Evolutionary conservation across 2,113 vertebrate genomes (phyloP).

Genomic region (Trichomycterus rosablanca): DNA sequence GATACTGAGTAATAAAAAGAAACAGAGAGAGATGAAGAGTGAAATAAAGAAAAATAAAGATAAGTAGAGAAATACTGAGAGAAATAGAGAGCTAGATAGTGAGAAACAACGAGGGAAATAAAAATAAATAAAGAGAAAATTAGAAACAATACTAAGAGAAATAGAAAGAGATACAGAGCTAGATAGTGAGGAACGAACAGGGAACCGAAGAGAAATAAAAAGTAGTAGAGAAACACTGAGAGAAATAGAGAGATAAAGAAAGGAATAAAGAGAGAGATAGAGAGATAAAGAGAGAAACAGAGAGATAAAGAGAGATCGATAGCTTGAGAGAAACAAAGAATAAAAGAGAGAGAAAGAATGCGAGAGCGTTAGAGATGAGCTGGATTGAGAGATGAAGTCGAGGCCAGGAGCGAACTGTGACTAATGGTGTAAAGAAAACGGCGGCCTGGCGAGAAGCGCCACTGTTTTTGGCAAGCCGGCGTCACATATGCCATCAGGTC

Average conservation of each 20-base stretch:
- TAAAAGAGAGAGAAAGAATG: too few species aligned
- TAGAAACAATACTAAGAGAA: not conserved
- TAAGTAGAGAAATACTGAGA: too few species aligned
- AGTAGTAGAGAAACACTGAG: not conserved
- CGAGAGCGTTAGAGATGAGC: too few species aligned
- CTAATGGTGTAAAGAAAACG: slow-evolving; percentile 42
- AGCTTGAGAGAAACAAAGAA: too few species aligned
- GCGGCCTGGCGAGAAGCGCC: slow-evolving; percentile 32
- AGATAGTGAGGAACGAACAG: not conserved
- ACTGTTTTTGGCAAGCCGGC: slow-evolving; percentile 39
- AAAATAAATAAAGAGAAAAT: not conserved
- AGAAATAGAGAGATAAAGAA: slow-evolving; percentile 4
- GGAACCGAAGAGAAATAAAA: not conserved
- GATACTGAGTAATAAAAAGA: too few species aligned
- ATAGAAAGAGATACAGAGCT: not conserved
- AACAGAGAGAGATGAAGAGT: not conserved
- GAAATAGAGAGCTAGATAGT: not conserved
- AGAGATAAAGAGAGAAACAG: too few species aligned
- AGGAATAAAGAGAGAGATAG: not conserved
- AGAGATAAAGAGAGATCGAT: too few species aligned
- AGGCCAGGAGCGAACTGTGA: slow-evolving; percentile 46
- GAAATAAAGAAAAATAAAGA: too few species aligned
- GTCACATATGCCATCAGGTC: slow-evolving; percentile 42
- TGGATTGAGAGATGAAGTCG: not conserved
- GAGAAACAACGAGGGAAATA: not conserved